These are phyloP conservation scores for Chirona hameri DNA, from an alignment of 2,888 invertebrate genomes.

Conservation along the genomic window DNA sequence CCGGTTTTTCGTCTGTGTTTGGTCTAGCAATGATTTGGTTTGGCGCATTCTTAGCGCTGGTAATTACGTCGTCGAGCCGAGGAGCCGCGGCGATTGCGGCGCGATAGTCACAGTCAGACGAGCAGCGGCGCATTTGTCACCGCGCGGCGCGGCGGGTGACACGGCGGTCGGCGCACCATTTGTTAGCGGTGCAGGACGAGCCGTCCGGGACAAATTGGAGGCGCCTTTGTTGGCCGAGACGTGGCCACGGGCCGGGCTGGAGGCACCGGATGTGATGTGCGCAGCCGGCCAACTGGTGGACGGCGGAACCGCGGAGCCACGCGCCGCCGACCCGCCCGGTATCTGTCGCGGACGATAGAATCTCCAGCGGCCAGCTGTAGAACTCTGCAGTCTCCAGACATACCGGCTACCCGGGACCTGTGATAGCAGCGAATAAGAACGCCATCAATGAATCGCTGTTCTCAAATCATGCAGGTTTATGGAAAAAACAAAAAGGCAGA, in stretches of 20 bases:
- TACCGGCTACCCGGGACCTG: too few species aligned
- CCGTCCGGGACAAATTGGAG: neutral
- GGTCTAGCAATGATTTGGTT: conserved; percentile 1
- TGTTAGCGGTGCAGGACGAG: neutral
- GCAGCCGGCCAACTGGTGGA: too few species aligned
- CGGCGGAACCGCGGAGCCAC: neutral
- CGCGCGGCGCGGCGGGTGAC: neutral
- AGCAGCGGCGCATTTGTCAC: conserved; percentile 26
- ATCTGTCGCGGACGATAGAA: neutral
- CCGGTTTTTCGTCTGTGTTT: neutral
- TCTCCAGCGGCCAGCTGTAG: too few species aligned
- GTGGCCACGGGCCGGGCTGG: neutral
- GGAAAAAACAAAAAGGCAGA: too few species aligned
- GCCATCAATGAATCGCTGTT: too few species aligned
- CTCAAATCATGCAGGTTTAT: too few species aligned
- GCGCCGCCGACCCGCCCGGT: neutral
- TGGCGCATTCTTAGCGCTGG: neutral
- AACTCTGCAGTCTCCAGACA: too few species aligned
- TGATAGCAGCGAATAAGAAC: too few species aligned
- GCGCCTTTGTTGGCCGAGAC: neutral
- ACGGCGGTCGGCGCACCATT: neutral
- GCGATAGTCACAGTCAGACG: conserved; percentile 23
- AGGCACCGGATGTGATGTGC: too few species aligned
- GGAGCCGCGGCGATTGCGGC: neutral
- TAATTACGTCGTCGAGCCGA: neutral